Evolutionary conservation across 1,140 invertebrate species (phyloP), one percentile per base, ranked within the genome.

Genomic region (Scaptomyza montana): DNA sequence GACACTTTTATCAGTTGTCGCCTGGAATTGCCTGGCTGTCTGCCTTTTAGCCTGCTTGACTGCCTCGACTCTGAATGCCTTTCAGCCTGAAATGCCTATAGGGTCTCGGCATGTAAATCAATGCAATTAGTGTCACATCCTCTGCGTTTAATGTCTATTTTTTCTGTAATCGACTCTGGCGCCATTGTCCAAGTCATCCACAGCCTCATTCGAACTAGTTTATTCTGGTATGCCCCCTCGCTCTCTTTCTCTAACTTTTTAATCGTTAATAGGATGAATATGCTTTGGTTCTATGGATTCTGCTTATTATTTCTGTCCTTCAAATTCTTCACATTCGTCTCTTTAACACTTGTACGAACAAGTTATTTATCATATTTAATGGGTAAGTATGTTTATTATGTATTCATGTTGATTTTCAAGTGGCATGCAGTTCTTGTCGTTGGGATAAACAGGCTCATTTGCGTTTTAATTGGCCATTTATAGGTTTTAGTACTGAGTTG

Each of bases 71-170:
- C 36, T 36, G 45, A 33, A 13, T 53, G 65, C 36, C 39, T 60
- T 21, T 9, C 5, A 16, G 10, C 16, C 19, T 21, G 53, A 19
- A 7, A 10, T 30, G 67, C 39, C 59, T 67, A 64, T 46, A 75
- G 82, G 81, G 70, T 54, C 64, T 36, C 7, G 30, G 33, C 8
- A 47, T 67, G 46, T 87, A 87, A 87, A 86, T 87, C 81, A 87
- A 76, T 81, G 81, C 81, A 86, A 86, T 86, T 86, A 86, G 86
- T 86, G 81, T 87, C 81, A 82, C 81, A 78, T 87, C 81, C 81
- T 87, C 82, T 82, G 78, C 75, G 78, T 81, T 86, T 86, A 86
- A 86, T 86, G 81, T 86, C 81, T 82, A 87, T 86, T 82, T 86
- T 25, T 87, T 72, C 61, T 67, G 81, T 86, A 87, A 82, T 87